These are phyloP conservation scores for Lethenteron camtschaticum DNA, from an alignment of 2,113 vertebrate species.

Conservation along the genomic window DNA sequence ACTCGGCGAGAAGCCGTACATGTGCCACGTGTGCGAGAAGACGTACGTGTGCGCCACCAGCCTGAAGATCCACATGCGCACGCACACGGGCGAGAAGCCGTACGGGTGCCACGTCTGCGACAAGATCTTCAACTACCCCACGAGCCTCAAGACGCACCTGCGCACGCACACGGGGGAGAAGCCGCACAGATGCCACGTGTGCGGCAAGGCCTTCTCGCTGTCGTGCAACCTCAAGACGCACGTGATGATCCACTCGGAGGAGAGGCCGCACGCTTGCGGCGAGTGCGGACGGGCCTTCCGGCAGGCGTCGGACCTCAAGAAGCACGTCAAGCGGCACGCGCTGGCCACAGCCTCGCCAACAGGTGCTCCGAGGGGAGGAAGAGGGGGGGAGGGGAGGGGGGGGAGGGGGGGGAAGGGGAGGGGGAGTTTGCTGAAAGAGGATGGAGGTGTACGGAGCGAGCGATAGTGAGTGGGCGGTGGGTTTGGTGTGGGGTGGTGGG, in stretches of 20 bases:
- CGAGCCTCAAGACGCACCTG: background rate
- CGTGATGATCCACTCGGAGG: background rate
- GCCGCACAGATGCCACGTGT: conserved; percentile 9
- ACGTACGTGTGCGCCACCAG: background rate
- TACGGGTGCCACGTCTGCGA: background rate
- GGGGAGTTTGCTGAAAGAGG: too few species aligned
- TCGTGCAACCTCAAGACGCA: background rate
- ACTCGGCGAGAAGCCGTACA: background rate
- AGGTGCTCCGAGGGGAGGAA: too few species aligned
- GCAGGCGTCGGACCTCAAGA: too few species aligned
- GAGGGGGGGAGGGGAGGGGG: too few species aligned
- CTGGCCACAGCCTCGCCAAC: too few species aligned
- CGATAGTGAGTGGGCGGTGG: too few species aligned
- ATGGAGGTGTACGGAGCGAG: too few species aligned
- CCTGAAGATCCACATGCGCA: background rate
- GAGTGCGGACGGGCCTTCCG: too few species aligned
- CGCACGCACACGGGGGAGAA: background rate
- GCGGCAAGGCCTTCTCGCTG: background rate
- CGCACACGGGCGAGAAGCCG: background rate
- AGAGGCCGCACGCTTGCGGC: background rate
- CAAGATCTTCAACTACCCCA: background rate
- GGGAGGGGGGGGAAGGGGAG: too few species aligned
- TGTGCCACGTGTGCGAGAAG: background rate
- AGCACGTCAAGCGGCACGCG: too few species aligned
- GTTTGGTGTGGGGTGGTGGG: too few species aligned